A percentile compares a stretch with the other conserved stretches of the same genome.
phyloP scores from a whole-genome alignment of 2,797 vertebrate species.

The Momotus momota region DNA sequence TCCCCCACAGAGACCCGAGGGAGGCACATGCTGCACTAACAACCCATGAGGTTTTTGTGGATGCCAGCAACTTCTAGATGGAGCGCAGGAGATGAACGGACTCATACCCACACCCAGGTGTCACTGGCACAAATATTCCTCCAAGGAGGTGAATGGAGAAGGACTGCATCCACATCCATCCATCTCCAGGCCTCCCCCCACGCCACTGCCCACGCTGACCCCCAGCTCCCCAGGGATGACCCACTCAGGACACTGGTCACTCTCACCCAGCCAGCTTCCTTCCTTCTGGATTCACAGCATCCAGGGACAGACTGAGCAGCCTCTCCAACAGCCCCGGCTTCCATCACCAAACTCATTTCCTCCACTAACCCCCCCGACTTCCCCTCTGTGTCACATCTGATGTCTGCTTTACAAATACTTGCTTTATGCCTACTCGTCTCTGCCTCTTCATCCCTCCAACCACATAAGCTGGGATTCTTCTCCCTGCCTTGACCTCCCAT shows the following conservation, averaged over 20 bases:
- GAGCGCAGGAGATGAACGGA: background rate
- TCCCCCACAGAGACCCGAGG: background rate
- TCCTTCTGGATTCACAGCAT: background rate
- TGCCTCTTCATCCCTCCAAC: background rate
- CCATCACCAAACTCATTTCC: background rate
- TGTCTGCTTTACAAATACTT: background rate
- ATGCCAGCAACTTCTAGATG: background rate
- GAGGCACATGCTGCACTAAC: background rate
- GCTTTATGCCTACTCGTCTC: background rate
- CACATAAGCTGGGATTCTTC: accelerated
- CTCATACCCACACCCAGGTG: background rate
- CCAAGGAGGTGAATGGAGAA: accelerated
- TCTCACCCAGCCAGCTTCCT: background rate
- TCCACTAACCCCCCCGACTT: background rate
- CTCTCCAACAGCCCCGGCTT: accelerated
- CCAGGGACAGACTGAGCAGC: background rate
- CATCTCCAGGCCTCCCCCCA: background rate
- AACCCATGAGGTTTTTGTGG: background rate
- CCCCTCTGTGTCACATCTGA: background rate
- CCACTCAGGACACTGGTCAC: background rate
- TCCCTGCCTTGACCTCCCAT: background rate
- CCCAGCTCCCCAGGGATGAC: background rate
- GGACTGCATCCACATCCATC: background rate
- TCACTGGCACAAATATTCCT: background rate
- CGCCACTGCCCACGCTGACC: accelerated